Evolutionary conservation across 2,113 vertebrate species (phyloP).

Genomic region (Amphiprion percula): DNA sequence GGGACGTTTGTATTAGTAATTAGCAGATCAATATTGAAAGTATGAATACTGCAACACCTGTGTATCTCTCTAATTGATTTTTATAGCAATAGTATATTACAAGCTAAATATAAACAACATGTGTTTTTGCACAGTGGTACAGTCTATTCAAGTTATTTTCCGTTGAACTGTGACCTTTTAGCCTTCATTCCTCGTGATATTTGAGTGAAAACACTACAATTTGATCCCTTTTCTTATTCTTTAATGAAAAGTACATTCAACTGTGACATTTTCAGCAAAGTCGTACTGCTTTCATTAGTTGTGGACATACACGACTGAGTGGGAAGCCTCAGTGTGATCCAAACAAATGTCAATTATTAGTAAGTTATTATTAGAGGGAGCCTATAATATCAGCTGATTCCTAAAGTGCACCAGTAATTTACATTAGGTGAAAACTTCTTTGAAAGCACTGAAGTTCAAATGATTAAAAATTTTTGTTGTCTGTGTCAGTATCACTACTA

Average conservation of each 20-base stretch:
- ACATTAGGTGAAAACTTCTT: too few species aligned
- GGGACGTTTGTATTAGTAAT: background rate
- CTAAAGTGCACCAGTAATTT: background rate
- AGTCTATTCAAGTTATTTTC: background rate
- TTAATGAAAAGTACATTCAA: background rate
- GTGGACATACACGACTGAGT: background rate
- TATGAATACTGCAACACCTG: background rate
- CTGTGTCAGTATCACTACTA: background rate
- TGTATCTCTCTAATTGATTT: background rate
- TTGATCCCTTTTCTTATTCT: background rate
- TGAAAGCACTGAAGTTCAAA: background rate
- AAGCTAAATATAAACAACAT: background rate
- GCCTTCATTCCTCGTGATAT: background rate
- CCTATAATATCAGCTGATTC: background rate
- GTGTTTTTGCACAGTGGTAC: background rate
- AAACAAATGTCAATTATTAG: background rate
- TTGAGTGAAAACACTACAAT: background rate
- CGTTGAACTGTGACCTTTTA: background rate
- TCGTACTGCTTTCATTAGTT: slow-evolving; percentile 3
- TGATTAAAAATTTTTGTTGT: background rate
- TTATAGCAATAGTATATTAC: background rate
- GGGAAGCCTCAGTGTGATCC: background rate
- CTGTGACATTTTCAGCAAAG: background rate
- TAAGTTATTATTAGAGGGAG: slow-evolving; percentile 3
- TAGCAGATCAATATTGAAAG: slow-evolving; percentile 4